phyloP scores from a whole-genome alignment of 1,140 invertebrate species.

The Pissodes strobi region DNA sequence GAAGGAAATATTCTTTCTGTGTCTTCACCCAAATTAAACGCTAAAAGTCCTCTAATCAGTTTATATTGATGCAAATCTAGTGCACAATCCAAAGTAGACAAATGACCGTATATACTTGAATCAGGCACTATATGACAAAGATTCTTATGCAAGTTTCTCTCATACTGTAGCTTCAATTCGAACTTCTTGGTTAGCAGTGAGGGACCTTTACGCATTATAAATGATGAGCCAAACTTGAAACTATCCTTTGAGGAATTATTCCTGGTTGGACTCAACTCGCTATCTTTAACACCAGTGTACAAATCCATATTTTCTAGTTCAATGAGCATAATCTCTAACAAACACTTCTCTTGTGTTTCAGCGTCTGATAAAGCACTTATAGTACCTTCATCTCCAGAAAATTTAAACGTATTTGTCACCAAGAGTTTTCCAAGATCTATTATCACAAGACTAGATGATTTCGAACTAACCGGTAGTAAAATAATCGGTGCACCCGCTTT shows the following conservation, averaged over 20 bases:
- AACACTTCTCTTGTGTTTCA: constrained; percentile 52
- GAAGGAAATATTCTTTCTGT: constrained; percentile 69
- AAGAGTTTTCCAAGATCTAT: constrained; percentile 81
- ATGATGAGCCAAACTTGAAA: constrained; percentile 59
- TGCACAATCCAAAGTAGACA: constrained; percentile 84
- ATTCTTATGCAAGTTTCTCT: constrained; percentile 72
- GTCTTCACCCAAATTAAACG: constrained; percentile 91
- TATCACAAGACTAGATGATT: constrained; percentile 76
- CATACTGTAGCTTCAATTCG: constrained; percentile 76
- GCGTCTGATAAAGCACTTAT: constrained; percentile 58
- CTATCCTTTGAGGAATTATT: constrained; percentile 34
- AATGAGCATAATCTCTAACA: constrained; percentile 79
- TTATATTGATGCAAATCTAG: constrained; percentile 86
- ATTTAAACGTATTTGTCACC: constrained; percentile 74
- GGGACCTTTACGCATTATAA: constrained; percentile 61
- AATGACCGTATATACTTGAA: constrained; percentile 79
- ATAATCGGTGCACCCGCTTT: constrained; percentile 83
- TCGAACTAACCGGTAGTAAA: constrained; percentile 83
- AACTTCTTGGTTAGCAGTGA: constrained; percentile 80
- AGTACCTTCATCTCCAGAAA: constrained; percentile 63
- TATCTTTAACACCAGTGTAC: constrained; percentile 65
- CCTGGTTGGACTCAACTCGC: constrained; percentile 39
- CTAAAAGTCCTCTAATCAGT: constrained; percentile 83
- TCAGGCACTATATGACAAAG: constrained; percentile 70
- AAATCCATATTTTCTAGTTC: constrained; percentile 83